Evolutionary conservation across 1,140 invertebrate genomes (phyloP), one percentile per base, ranked within the genome.

Genomic region (Oryzaephilus surinamensis): DNA sequence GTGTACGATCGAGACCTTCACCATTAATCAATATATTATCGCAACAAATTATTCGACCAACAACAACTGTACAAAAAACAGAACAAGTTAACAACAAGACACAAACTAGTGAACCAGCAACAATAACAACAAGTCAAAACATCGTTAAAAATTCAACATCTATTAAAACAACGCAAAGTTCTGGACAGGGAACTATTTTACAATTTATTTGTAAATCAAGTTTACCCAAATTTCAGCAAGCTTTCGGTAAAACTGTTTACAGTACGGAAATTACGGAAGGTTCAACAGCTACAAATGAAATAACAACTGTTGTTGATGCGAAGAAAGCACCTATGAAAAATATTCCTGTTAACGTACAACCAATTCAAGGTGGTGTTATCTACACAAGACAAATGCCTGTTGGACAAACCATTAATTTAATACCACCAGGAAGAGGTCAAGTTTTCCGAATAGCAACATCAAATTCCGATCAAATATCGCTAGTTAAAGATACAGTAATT

Each of bases 181-280:
- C 23, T 7, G 53, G 50, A 15, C 45, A 47, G 26, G 51, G 51
- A 42, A 55, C 57, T 11, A 60, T 62, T 32, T 49, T 61, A 10
- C 60, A 61, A 38, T 73, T 73, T 54, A 67, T 73, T 29, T 74
- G 71, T 51, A 73, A 73, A 60, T 68, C 69, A 11, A 43, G 53
- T 8, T 57, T 85, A 41, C 81, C 81, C 2, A 83, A 84, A 58
- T 85, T 85, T 57, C 80, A 83, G 51, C 81, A 84, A 59, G 81
- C 77, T 2, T 85, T 85, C 55, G 77, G 81, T 4, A 82, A 81
- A 60, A 64, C 69, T 24, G 64, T 69, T 17, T 72, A 66, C n/a
- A n/a, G n/a, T n/a, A n/a, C n/a, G n/a, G n/a, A n/a, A n/a, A n/a
- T n/a, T n/a, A n/a, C 65, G 50, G 31, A 62, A 57, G 46, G 8